These are phyloP conservation scores for Lysandra coridon DNA, from an alignment of 2,888 invertebrate species.

Conservation along the genomic window DNA sequence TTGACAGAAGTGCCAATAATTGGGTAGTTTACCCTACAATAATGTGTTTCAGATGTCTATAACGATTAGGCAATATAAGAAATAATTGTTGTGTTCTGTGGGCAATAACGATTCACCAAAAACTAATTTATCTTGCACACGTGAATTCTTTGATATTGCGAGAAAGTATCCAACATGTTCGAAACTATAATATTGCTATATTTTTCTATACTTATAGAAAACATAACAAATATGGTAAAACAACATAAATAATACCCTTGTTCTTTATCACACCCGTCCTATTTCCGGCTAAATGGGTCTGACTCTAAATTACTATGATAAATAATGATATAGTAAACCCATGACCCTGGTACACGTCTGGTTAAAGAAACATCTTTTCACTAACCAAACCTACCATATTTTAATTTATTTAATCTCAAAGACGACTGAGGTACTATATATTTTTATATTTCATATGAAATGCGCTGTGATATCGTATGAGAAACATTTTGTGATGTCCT, in stretches of 20 bases:
- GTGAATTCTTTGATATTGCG: not conserved
- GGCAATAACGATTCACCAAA: not conserved
- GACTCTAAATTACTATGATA: not conserved
- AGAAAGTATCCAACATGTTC: not conserved
- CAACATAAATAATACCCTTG: not conserved
- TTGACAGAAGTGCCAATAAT: not conserved
- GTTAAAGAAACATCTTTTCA: no score
- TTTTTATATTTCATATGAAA: no score
- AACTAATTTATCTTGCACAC: not conserved
- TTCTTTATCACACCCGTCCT: not conserved
- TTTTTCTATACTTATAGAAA: not conserved
- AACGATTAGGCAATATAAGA: not conserved
- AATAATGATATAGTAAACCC: no score
- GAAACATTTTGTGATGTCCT: not conserved
- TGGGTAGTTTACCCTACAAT: not conserved
- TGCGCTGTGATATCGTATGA: not conserved
- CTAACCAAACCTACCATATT: no score
- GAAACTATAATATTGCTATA: not conserved
- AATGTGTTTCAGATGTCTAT: conserved; percentile 5
- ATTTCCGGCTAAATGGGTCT: not conserved
- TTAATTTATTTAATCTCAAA: no score
- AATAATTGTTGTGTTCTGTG: not conserved
- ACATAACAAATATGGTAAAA: not conserved
- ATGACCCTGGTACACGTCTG: no score
- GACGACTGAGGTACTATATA: no score